Evolutionary conservation across 2,797 vertebrate species (phyloP).

Genomic region (Halcyon chelicuti): DNA sequence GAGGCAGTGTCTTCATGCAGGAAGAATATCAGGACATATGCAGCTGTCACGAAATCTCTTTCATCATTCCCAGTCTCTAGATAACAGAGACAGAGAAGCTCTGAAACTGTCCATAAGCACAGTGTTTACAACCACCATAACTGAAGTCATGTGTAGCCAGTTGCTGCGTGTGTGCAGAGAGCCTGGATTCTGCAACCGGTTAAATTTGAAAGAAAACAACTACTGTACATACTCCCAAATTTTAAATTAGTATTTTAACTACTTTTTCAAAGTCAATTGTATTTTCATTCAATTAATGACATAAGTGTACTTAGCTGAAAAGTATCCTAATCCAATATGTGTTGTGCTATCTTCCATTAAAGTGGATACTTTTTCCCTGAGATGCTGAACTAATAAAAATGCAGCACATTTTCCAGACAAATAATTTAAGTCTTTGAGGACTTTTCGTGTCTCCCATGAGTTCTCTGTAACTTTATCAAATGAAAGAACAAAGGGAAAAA

Average conservation of each 20-base stretch:
- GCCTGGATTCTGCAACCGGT: background rate
- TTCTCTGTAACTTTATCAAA: constrained; percentile 36
- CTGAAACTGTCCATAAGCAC: background rate
- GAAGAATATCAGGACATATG: background rate
- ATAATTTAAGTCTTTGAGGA: constrained; percentile 64
- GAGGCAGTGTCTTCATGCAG: background rate
- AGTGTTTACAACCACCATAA: background rate
- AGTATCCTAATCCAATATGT: constrained; percentile 15
- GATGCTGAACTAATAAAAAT: constrained; percentile 49
- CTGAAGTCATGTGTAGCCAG: background rate
- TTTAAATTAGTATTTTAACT: constrained; percentile 5
- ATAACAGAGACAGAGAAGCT: background rate
- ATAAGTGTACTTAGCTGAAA: constrained; percentile 7
- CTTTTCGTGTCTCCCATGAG: constrained; percentile 33
- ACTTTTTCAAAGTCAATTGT: background rate
- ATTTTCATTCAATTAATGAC: constrained; percentile 18
- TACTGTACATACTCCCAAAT: background rate
- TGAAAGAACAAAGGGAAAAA: constrained; percentile 46
- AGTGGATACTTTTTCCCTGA: background rate
- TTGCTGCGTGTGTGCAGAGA: background rate
- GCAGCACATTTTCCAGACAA: constrained; percentile 41
- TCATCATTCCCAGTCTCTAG: background rate
- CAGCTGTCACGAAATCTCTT: background rate
- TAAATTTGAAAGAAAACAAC: background rate
- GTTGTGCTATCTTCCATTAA: constrained; percentile 18